These are phyloP conservation scores for Drosophila subobscura DNA, from an alignment of 1,140 invertebrate species.

Conservation along the genomic window DNA sequence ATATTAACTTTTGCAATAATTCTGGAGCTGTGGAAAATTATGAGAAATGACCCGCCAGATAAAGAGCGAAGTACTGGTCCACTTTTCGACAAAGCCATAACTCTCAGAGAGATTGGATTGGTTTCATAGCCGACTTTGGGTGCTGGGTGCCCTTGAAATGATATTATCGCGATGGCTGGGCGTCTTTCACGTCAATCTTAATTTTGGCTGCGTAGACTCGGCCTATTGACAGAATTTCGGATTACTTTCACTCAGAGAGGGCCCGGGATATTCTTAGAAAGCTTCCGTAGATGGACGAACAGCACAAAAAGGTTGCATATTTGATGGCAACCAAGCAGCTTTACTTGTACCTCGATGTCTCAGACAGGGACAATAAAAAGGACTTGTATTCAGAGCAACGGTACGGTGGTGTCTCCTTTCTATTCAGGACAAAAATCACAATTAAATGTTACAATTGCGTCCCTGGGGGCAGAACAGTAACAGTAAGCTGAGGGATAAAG, in stretches of 20 bases:
- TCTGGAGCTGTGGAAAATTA: constrained; percentile 77
- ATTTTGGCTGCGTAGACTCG: constrained; percentile 54
- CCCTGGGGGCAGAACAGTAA: constrained; percentile 70
- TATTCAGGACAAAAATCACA: constrained; percentile 73
- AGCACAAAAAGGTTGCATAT: constrained; percentile 64
- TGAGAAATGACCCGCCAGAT: constrained; percentile 79
- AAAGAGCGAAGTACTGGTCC: constrained; percentile 48
- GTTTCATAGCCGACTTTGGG: constrained; percentile 10
- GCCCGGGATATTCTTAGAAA: neutral
- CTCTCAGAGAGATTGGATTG: constrained; percentile 54
- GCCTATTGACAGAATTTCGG: constrained; percentile 78
- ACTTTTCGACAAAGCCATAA: constrained; percentile 73
- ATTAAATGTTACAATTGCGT: constrained; percentile 82
- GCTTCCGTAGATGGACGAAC: too few relatives aligned
- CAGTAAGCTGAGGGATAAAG: constrained; percentile 26
- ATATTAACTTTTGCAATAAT: constrained; percentile 83
- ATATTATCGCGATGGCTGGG: constrained; percentile 56
- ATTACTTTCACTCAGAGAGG: constrained; percentile 72
- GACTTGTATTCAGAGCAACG: too few relatives aligned
- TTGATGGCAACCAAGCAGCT: constrained; percentile 62
- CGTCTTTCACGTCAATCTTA: constrained; percentile 74
- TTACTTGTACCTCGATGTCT: constrained; percentile 11
- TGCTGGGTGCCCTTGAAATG: constrained; percentile 30
- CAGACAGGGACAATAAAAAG: neutral
- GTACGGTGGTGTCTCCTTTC: neutral